These are phyloP conservation scores for Micromesistius poutassou DNA, from an alignment of 2,797 vertebrate species.

Conservation along the genomic window DNA sequence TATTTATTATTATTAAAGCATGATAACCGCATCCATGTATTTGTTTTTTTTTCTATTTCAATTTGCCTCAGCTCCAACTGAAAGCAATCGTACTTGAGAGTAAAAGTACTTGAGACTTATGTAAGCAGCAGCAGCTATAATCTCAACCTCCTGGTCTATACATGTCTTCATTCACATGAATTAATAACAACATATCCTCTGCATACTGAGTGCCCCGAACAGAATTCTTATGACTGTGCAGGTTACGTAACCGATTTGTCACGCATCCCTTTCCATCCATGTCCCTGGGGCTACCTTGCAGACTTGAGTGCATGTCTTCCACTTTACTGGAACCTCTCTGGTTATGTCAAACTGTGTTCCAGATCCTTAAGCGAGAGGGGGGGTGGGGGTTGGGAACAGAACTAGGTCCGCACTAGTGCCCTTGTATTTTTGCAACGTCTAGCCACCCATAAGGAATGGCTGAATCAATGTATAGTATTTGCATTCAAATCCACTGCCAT, in stretches of 20 bases:
- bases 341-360: conserved; percentile 25
- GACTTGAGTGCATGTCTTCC: conserved; percentile 49
- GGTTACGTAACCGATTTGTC: conserved; percentile 52
- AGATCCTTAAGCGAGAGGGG: too few relatives aligned
- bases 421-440: neutral
- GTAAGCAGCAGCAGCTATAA: conserved; percentile 19
- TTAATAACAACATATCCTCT: conserved; percentile 30
- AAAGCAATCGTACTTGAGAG: neutral
- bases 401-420: neutral
- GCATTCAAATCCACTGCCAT: neutral
- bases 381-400: neutral
- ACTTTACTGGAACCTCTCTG: conserved; percentile 36
- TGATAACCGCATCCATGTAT: conserved; percentile 53
- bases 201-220: neutral
- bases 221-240: neutral
- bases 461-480: neutral
- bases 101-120: neutral
- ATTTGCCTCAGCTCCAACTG: neutral
- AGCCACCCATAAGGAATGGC: neutral
- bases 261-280: conserved; percentile 28
- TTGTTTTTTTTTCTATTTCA: neutral
- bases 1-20: conserved; percentile 83
- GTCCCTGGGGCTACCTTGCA: conserved; percentile 36
- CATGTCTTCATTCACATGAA: conserved; percentile 32
- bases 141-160: neutral